phyloP scores from a whole-genome alignment of 2,113 vertebrate genomes.

The Callospermophilus lateralis region DNA sequence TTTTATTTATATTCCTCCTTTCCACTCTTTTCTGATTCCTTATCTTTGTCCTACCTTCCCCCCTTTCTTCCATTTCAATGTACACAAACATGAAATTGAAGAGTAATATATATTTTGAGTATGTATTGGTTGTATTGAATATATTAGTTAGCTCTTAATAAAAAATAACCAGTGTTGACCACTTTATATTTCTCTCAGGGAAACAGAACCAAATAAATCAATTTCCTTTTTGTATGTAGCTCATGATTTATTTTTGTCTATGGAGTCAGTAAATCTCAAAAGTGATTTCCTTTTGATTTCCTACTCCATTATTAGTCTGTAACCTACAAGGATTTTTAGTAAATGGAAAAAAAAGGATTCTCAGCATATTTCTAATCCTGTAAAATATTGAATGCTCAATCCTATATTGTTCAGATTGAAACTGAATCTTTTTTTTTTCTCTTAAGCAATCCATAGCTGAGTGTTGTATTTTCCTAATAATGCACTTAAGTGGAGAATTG shows the following conservation, averaged over 20 bases:
- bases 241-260: constrained; percentile 23
- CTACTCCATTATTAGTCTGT: background rate
- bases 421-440: too few relatives aligned
- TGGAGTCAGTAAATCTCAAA: constrained; percentile 52
- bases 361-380: constrained; percentile 40
- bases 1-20: background rate
- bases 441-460: too few relatives aligned
- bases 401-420: too few relatives aligned
- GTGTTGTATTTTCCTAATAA: too few relatives aligned
- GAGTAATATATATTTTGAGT: background rate
- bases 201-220: constrained; percentile 36
- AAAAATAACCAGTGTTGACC: constrained; percentile 42
- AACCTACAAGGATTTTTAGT: constrained; percentile 48
- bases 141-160: constrained; percentile 29
- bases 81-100: background rate
- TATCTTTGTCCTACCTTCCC: background rate
- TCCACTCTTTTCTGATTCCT: background rate
- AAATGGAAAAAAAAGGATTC: constrained; percentile 44
- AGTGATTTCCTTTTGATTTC: constrained; percentile 30
- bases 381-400: too few relatives aligned
- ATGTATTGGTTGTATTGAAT: background rate
- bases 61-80: background rate
- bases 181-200: constrained; percentile 59
- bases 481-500: too few relatives aligned
- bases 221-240: constrained; percentile 17